Conservation (phyloP, 1,140 invertebrate genomes). For the Chironomus striatipennis region DNA sequence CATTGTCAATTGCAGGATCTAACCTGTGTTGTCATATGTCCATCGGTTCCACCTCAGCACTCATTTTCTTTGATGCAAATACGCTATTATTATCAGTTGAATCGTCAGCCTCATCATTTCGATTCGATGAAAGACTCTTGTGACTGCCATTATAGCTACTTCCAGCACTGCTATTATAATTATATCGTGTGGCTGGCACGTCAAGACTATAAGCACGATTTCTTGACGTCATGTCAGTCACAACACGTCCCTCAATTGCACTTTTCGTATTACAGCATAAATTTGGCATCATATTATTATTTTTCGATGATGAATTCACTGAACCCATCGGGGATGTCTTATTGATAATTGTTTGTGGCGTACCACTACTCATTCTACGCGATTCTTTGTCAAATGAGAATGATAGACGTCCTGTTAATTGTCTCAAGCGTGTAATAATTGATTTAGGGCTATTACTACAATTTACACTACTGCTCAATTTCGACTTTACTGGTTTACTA, state of each 20-base stretch:
- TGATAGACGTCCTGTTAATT: slow-evolving; percentile 38
- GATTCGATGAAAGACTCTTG: slow-evolving; percentile 35
- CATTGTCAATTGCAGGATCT: slow-evolving; percentile 26
- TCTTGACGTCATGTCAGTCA: slow-evolving; percentile 26
- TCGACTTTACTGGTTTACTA: slow-evolving; percentile 9
- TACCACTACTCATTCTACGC: slow-evolving; percentile 37
- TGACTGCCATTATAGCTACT: slow-evolving; percentile 27
- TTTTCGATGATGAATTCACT: slow-evolving; percentile 6
- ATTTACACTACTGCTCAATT: slow-evolving; percentile 24
- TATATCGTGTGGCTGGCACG: slow-evolving; percentile 32
- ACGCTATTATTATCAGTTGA: slow-evolving; percentile 22
- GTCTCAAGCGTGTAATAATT: slow-evolving; percentile 37
- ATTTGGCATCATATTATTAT: slow-evolving; percentile 25
- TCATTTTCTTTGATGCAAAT: slow-evolving; percentile 22
- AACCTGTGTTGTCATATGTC: slow-evolving; percentile 29
- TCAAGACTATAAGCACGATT: slow-evolving; percentile 38
- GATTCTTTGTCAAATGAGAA: slow-evolving; percentile 38
- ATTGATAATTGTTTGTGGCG: slow-evolving; percentile 33
- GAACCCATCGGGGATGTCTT: slow-evolving; percentile 24
- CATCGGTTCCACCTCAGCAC: slow-evolving; percentile 28
- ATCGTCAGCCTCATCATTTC: slow-evolving; percentile 30
- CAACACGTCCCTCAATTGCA: slow-evolving; percentile 17
- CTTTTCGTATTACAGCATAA: slow-evolving; percentile 25
- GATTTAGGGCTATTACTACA: slow-evolving; percentile 27
- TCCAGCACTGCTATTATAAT: slow-evolving; percentile 27